phyloP scores from a whole-genome alignment of 1,140 invertebrate species.

The Nomia melanderi region DNA sequence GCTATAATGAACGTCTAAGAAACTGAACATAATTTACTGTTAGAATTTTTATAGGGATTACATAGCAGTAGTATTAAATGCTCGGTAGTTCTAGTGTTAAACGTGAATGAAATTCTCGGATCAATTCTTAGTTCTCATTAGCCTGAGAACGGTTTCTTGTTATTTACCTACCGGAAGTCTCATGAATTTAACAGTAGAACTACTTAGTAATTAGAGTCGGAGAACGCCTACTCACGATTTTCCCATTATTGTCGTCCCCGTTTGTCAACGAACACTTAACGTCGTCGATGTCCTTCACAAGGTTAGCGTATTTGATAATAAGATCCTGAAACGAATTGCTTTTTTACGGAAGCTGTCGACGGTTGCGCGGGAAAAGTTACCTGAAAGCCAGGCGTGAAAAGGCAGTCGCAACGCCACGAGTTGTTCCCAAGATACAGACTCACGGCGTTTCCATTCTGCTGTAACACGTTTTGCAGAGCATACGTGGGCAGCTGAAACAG shows the following conservation, averaged over 20 bases:
- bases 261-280: conserved; percentile 84
- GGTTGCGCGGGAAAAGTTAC: too few species aligned
- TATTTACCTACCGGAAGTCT: too few species aligned
- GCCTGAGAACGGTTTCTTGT: too few species aligned
- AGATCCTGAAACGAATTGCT: conserved; percentile 79
- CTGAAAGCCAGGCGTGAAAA: conserved; percentile 88
- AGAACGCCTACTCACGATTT: conserved; percentile 83
- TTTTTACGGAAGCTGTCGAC: neutral
- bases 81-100: too few species aligned
- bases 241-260: conserved; percentile 83
- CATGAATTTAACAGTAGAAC: too few species aligned
- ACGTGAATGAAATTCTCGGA: too few species aligned
- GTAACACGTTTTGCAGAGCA: conserved; percentile 88
- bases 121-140: too few species aligned
- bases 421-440: conserved; percentile 87
- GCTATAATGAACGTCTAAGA: too few species aligned
- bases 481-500: conserved; percentile 87
- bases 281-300: conserved; percentile 86
- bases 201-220: too few species aligned
- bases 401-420: conserved; percentile 91
- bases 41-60: too few species aligned
- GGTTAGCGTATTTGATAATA: conserved; percentile 85
- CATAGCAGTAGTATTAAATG: too few species aligned
- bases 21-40: too few species aligned
- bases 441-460: conserved; percentile 86